These are phyloP conservation scores for Stegana nigrithorax DNA, from an alignment of 2,888 invertebrate species.

Conservation along the genomic window DNA sequence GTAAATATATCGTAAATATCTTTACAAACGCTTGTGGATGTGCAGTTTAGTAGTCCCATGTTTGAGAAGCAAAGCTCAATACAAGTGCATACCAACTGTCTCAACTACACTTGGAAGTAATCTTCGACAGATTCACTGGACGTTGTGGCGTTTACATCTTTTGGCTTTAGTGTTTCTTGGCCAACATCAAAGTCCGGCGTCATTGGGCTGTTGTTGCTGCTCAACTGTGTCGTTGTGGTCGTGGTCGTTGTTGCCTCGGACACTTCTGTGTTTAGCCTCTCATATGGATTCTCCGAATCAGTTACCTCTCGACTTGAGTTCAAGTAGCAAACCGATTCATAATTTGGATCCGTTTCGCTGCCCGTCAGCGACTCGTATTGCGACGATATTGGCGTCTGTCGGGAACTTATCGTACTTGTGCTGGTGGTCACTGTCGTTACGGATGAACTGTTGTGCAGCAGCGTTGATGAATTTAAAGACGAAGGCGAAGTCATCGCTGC, in stretches of 20 bases:
- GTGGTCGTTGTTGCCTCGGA: too few species aligned
- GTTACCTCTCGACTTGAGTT: constrained; percentile 62
- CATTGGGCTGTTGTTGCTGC: constrained; percentile 39
- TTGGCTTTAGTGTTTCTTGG: too few species aligned
- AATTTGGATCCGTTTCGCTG: constrained; percentile 85
- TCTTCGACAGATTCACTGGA: constrained; percentile 64
- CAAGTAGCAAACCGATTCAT: constrained; percentile 83
- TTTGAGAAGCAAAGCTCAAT: constrained; percentile 5
- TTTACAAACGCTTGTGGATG: too few species aligned
- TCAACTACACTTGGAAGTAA: constrained; percentile 68
- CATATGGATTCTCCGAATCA: constrained; percentile 76
- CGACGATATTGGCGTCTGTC: constrained; percentile 73
- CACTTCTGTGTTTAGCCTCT: constrained; percentile 71
- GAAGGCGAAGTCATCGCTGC: constrained; percentile 50
- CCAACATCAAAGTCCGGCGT: constrained; percentile 41
- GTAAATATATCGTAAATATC: too few species aligned
- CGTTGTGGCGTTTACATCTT: constrained; percentile 36
- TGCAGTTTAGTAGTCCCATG: too few species aligned
- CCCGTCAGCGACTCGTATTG: constrained; percentile 85
- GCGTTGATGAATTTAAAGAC: constrained; percentile 49
- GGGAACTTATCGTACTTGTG: constrained; percentile 65
- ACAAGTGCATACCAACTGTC: not conserved
- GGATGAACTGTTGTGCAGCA: constrained; percentile 44
- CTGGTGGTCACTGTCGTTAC: constrained; percentile 56
- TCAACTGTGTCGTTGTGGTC: constrained; percentile 54